Evolutionary conservation across 1,140 invertebrate species (phyloP).

Genomic region (Lamellibrachia luymesi): DNA sequence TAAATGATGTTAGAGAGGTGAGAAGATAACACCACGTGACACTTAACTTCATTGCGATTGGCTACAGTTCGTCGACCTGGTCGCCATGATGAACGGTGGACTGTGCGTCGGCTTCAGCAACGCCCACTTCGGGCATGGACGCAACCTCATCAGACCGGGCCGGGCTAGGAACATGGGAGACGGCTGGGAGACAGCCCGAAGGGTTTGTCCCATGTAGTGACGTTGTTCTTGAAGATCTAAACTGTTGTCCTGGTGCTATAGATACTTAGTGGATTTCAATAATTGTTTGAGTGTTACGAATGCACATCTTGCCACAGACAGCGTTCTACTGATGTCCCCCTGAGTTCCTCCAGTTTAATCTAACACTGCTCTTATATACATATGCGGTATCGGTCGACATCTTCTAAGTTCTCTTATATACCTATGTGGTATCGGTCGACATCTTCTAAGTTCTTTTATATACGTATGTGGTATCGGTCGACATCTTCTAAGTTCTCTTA

Average conservation of each 20-base stretch:
- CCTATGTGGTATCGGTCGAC: too few relatives aligned
- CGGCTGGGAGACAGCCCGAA: constrained; percentile 70
- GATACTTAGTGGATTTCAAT: neutral
- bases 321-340: too few relatives aligned
- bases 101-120: constrained; percentile 64
- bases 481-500: too few relatives aligned
- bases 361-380: too few relatives aligned
- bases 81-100: constrained; percentile 63
- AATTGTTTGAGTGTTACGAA: neutral
- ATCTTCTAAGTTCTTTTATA: too few relatives aligned
- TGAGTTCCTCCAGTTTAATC: too few relatives aligned
- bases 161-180: constrained; percentile 64
- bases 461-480: too few relatives aligned
- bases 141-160: constrained; percentile 64
- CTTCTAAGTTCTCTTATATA: too few relatives aligned
- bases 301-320: too few relatives aligned
- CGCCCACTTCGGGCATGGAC: constrained; percentile 68
- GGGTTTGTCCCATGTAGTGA: constrained; percentile 35
- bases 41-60: neutral
- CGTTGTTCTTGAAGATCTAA: neutral
- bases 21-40: too few relatives aligned
- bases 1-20: too few relatives aligned
- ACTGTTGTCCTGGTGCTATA: neutral
- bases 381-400: too few relatives aligned
- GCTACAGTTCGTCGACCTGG: constrained; percentile 59